phyloP scores from a whole-genome alignment of 2,797 vertebrate species.

The Parauchenoglanis punctatus region DNA sequence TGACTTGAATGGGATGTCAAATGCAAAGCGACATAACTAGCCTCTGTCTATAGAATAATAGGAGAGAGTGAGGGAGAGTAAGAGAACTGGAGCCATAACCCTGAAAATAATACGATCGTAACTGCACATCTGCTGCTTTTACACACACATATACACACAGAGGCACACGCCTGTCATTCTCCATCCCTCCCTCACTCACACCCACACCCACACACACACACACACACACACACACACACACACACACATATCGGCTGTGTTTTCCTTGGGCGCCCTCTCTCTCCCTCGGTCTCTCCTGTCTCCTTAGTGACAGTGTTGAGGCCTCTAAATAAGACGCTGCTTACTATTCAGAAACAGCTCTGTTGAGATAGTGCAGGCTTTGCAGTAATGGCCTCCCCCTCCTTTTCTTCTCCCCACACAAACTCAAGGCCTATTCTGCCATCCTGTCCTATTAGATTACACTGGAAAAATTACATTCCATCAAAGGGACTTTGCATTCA shows the following conservation, averaged over 20 bases:
- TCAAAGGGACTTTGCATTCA: slow-evolving; percentile 60
- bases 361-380: slow-evolving; percentile 41
- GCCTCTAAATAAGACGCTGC: slow-evolving; percentile 43
- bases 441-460: slow-evolving; percentile 60
- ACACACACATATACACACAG: slow-evolving; percentile 47
- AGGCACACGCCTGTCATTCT: slow-evolving; percentile 35
- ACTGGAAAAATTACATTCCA: slow-evolving; percentile 61
- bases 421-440: slow-evolving; percentile 49
- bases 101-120: slow-evolving; percentile 50
- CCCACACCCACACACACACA: slow-evolving; percentile 16
- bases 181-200: neutral
- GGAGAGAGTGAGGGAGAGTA: neutral
- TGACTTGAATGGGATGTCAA: slow-evolving; percentile 38
- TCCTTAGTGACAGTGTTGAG: slow-evolving; percentile 44
- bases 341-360: slow-evolving; percentile 49
- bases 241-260: slow-evolving; percentile 34
- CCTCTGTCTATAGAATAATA: slow-evolving; percentile 36
- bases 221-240: neutral
- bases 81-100: slow-evolving; percentile 44
- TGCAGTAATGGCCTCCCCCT: slow-evolving; percentile 43
- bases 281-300: slow-evolving; percentile 42
- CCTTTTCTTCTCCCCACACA: slow-evolving; percentile 40
- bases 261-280: slow-evolving; percentile 45
- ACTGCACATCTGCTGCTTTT: slow-evolving; percentile 56
- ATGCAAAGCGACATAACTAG: slow-evolving; percentile 48